Percentiles rank a stretch among this genome's conserved stretches.
Conservation (phyloP, 1,140 invertebrate species). For the Rhizoglyphus robini region DNA sequence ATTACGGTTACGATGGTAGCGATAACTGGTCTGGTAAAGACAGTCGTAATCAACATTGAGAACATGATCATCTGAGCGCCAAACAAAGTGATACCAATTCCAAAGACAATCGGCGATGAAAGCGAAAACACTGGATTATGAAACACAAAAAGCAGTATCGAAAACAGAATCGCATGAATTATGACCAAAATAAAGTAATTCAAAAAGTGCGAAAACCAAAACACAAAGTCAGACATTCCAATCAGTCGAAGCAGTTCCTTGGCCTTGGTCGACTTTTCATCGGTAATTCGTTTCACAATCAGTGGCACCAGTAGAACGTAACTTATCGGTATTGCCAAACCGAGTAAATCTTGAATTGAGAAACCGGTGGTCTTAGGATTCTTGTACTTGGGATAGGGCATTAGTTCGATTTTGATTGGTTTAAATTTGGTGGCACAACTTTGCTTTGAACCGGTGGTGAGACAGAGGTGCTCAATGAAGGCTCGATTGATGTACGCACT, state of each 20-base stretch:
- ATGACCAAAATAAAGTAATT: not conserved
- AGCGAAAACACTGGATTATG: not conserved
- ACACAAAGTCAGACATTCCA: conserved; percentile 17
- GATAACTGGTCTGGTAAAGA: not conserved
- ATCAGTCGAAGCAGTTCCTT: conserved; percentile 19
- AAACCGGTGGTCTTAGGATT: not conserved
- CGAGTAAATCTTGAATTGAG: not conserved
- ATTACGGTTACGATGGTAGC: not conserved
- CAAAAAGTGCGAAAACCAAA: conserved; percentile 11
- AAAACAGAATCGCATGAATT: not conserved
- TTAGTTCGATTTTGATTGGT: not conserved
- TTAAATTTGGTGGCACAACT: not conserved
- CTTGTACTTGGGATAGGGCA: not conserved
- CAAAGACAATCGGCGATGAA: not conserved
- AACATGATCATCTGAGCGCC: not conserved
- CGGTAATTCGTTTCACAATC: conserved; percentile 17
- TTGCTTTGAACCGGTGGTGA: not conserved
- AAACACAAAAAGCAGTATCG: not conserved
- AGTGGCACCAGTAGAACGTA: conserved; percentile 1
- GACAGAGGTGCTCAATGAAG: not conserved
- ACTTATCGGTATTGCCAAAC: not conserved
- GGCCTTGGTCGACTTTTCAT: conserved; percentile 13
- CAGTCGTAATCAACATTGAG: not conserved
- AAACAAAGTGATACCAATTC: not conserved
- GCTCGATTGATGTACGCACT: not conserved